Conservation (phyloP, 2,888 invertebrate species). For the Galeruca laticollis region DNA sequence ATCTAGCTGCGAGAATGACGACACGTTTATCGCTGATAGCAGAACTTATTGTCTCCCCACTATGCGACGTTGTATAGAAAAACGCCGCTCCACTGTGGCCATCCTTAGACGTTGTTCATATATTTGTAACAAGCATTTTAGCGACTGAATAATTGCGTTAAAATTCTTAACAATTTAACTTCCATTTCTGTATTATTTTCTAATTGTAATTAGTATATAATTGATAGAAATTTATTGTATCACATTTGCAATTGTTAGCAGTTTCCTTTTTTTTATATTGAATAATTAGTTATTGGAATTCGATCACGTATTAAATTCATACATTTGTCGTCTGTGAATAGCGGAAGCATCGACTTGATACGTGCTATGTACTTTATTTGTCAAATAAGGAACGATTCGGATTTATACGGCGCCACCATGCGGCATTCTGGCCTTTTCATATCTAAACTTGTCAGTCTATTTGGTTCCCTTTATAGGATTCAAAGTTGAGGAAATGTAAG, state of each 20-base stretch:
- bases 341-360: slow-evolving; percentile 55
- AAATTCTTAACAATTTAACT: not conserved
- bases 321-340: slow-evolving; percentile 45
- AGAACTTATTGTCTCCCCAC: too few relatives aligned
- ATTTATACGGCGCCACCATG: slow-evolving; percentile 46
- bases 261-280: slow-evolving; percentile 5
- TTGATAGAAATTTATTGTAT: slow-evolving; percentile 11
- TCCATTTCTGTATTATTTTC: not conserved
- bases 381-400: slow-evolving; percentile 49
- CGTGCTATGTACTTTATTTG: slow-evolving; percentile 51
- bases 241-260: slow-evolving; percentile 8
- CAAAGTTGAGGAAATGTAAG: too few relatives aligned
- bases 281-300: slow-evolving; percentile 16
- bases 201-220: not conserved
- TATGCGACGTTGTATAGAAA: too few relatives aligned
- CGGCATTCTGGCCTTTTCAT: slow-evolving; percentile 7
- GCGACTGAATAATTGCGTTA: too few relatives aligned
- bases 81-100: too few relatives aligned
- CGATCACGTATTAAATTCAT: slow-evolving; percentile 39
- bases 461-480: not conserved
- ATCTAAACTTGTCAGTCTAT: slow-evolving; percentile 1
- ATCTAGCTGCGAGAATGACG: too few relatives aligned
- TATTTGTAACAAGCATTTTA: too few relatives aligned
- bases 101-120: too few relatives aligned
- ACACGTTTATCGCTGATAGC: too few relatives aligned